phyloP scores from a whole-genome alignment of 1,140 invertebrate genomes.

The Lordiphosa clarofinis region DNA sequence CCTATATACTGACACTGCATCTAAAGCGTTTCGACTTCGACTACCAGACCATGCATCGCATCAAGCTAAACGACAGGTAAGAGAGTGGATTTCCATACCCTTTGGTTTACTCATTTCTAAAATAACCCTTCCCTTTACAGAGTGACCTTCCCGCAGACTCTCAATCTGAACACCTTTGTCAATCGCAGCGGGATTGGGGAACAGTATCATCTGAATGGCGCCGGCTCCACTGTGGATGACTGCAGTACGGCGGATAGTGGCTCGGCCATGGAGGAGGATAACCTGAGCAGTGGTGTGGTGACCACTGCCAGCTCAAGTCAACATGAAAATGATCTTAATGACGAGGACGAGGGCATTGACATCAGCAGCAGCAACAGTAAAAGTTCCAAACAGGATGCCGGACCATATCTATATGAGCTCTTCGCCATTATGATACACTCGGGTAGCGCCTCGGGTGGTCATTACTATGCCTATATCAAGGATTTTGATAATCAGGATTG shows the following conservation, averaged over 20 bases:
- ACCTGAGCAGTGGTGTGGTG: constrained; percentile 76
- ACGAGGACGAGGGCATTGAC: constrained; percentile 86
- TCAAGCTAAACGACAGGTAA: constrained; percentile 95
- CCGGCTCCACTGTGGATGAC: constrained; percentile 81
- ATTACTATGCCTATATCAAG: constrained; percentile 97
- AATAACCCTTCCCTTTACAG: constrained; percentile 80
- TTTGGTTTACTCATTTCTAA: neutral
- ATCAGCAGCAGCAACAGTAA: constrained; percentile 82
- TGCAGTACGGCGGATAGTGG: constrained; percentile 86
- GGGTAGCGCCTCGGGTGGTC: constrained; percentile 93
- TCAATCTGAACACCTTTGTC: constrained; percentile 90
- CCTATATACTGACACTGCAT: constrained; percentile 93
- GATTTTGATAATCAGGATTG: constrained; percentile 89
- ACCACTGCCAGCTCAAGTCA: constrained; percentile 75
- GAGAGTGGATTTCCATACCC: constrained; percentile 39
- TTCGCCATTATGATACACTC: constrained; percentile 97
- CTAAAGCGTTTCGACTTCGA: constrained; percentile 96
- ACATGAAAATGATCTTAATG: constrained; percentile 73
- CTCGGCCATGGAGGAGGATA: constrained; percentile 85
- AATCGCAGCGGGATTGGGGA: constrained; percentile 43
- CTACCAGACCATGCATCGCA: constrained; percentile 90
- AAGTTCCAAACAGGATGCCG: constrained; percentile 77
- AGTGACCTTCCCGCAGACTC: constrained; percentile 90
- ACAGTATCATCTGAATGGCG: constrained; percentile 50
- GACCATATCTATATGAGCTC: constrained; percentile 91